These are phyloP conservation scores for Drosophila insularis DNA, from an alignment of 1,140 invertebrate genomes.

Conservation along the genomic window DNA sequence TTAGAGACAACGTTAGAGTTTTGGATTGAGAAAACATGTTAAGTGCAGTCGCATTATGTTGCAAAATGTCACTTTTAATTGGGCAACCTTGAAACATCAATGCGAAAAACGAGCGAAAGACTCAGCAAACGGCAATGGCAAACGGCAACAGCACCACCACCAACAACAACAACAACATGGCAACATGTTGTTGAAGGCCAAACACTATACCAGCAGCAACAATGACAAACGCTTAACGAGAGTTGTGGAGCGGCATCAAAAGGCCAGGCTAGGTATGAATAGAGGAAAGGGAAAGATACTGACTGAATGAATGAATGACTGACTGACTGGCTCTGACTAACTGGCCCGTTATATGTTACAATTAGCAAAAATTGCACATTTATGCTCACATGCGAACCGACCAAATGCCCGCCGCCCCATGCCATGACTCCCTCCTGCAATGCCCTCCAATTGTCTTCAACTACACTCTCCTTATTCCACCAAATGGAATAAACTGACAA, in stretches of 20 bases:
- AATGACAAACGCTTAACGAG: conserved; percentile 60
- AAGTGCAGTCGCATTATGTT: conserved; percentile 79
- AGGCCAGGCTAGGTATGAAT: conserved; percentile 42
- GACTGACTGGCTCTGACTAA: neutral
- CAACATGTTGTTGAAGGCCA: conserved; percentile 67
- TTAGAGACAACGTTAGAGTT: conserved; percentile 32
- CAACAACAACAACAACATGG: conserved; percentile 30
- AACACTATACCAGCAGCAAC: conserved; percentile 33
- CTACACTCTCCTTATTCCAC: neutral
- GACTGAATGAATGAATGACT: conserved; percentile 15
- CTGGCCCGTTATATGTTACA: conserved; percentile 72
- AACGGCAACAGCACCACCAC: conserved; percentile 36
- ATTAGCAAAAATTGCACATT: conserved; percentile 81
- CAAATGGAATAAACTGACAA: conserved; percentile 56
- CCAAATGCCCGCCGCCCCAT: conserved; percentile 20
- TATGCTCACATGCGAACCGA: conserved; percentile 69
- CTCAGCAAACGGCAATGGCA: conserved; percentile 60
- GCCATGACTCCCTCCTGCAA: conserved; percentile 11
- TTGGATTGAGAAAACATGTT: conserved; percentile 71
- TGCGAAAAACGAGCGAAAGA: conserved; percentile 79
- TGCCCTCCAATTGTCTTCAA: neutral
- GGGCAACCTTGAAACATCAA: conserved; percentile 80
- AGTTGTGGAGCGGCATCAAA: conserved; percentile 53
- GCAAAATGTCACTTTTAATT: conserved; percentile 81
- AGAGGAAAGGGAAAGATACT: conserved; percentile 41